Evolutionary conservation across 2,888 invertebrate genomes (phyloP), one percentile per base, ranked within the genome.

Genomic region (Hypomecis atomaria): DNA sequence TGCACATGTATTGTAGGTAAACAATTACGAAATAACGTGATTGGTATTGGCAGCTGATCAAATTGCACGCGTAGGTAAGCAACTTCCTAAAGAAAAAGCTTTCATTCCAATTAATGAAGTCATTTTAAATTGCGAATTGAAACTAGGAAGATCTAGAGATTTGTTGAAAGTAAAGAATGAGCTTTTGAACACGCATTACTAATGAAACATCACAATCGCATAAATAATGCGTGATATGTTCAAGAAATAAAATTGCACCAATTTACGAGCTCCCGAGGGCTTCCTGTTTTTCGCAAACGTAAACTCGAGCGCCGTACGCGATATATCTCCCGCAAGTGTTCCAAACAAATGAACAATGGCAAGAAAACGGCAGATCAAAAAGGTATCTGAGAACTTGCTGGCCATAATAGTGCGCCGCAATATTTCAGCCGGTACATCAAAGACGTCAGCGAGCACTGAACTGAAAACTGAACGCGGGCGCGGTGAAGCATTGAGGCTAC

Each of bases 391-490:
- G 77, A 72, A 66, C 72, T 71, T 72, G 70, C 68, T 71, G 73
- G 65, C 75, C 71, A 75, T 78, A 79, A 81, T 76, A 78, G 75
- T 79, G 79, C 81, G 80, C 82, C 81, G 82, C 83, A 82, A 82
- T 86, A 84, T 85, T 85, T 86, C 84, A 87, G 71, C 78, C 79
- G 78, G 73, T 76, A 87, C 86, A 86, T 90, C 90, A 90, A 90
- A 90, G 87, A 78, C 77, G 70, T 78, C 76, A 71, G 74, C 78
- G 81, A 75, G 75, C 83, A 82, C 78, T 87, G 85, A 84, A 84
- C 87, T 86, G 85, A 87, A 87, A 84, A 83, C 82, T 79, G 81
- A 81, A 82, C 74, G 78, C 79, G 76, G 70, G 81, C 74, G 78
- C 79, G 76, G 70, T 67, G 62, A 66, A 70, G 66, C 59, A 66